Evolutionary conservation across 2,797 vertebrate species (phyloP).

Genomic region (Lophotriccus pileatus): DNA sequence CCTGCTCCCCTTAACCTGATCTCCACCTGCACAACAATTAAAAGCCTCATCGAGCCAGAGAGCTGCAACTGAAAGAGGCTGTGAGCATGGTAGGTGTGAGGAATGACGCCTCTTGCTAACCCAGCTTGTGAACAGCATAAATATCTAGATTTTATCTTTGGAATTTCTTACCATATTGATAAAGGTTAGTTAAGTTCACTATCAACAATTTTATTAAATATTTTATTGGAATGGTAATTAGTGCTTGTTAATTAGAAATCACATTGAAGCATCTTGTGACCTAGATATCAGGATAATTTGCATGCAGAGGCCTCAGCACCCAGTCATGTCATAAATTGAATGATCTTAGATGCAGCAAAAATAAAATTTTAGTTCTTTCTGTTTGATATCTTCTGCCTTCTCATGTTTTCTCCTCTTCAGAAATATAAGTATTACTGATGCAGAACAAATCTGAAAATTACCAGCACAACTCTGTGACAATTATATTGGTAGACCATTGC

Average conservation of each 20-base stretch:
- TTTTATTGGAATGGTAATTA: conserved; percentile 27
- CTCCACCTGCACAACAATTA: conserved; percentile 73
- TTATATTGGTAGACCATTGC: neutral
- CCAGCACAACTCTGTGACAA: neutral
- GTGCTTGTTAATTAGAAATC: conserved; percentile 31
- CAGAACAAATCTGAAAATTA: conserved; percentile 21
- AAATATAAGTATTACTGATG: neutral
- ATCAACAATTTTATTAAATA: conserved; percentile 58
- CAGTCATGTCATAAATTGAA: neutral
- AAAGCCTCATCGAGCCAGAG: conserved; percentile 76
- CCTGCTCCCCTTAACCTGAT: conserved; percentile 73
- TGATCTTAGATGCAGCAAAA: neutral
- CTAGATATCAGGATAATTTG: conserved; percentile 20
- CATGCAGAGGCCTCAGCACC: neutral
- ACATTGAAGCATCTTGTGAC: neutral
- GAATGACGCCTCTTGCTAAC: conserved; percentile 66
- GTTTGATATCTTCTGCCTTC: neutral
- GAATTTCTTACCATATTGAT: conserved; percentile 73
- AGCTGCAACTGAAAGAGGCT: conserved; percentile 74
- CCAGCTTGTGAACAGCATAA: conserved; percentile 67
- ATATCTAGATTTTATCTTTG: conserved; percentile 68
- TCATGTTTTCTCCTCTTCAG: neutral
- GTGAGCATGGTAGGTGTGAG: conserved; percentile 58
- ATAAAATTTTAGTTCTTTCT: conserved; percentile 4
- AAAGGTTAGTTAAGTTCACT: conserved; percentile 78